Base-by-base conservation (phyloP, 2,113 vertebrate species). In the Halichoeres trimaculatus region DNA sequence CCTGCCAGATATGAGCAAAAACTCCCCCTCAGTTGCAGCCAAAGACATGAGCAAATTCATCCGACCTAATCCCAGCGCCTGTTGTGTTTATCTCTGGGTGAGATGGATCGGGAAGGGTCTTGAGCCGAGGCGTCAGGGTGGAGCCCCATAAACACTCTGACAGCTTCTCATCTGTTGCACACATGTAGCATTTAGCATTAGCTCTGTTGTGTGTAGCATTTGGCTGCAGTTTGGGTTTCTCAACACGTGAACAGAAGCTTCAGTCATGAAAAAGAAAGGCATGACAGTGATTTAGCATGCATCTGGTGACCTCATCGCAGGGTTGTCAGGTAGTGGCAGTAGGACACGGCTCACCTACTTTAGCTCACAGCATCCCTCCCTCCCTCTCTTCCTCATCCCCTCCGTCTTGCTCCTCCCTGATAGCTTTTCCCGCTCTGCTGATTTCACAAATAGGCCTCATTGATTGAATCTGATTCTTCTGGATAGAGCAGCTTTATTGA, bases 381-480 rank as follows among this genome's bases (percentile, higher is more conserved):
- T 51, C 24, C 43, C 48, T 58, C 36, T 73, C 65, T 72, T 48
- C 61, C 69, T 78, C 73, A 65, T 76, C 81, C 43, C 63, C 76
- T 62, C 70, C 60, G 51, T 85, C 87, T 81, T 80, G 80, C 85
- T 77, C 76, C 78, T 82, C 87, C 87, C 90, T 91, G 88, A 92
- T 92, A 84, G 89, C 85, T 86, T 91, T 91, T 92, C 88, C 88
- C 88, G 93, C 91, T 93, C 88, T 74, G 87, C 91, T 93, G 93
- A 89, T 92, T 92, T 91, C 91, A 93, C 94, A 93, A 94, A 94
- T 93, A 91, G 91, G 91, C 89, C 87, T 90, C 92, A 94, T 92
- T 93, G 93, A 94, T 94, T 93, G 89, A 88, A 93, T 92, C 87
- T 91, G 92, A 94, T 93, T 94, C 90, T 90, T 87, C 74, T 88